phyloP scores from a whole-genome alignment of 2,797 vertebrate genomes.

The Aeoliscus strigatus region DNA sequence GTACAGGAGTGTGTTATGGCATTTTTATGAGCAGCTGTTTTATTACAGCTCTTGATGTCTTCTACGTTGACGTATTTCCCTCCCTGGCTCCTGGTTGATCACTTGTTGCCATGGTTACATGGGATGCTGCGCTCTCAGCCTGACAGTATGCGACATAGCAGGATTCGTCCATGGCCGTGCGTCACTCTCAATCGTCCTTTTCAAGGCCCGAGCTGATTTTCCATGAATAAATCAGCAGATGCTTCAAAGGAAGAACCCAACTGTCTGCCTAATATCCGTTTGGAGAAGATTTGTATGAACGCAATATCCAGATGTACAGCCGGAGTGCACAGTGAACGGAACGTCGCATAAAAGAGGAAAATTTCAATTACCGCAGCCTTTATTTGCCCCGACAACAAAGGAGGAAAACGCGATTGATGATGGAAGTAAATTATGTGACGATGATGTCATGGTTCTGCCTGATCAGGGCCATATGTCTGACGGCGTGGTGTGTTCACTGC shows the following conservation, averaged over 20 bases:
- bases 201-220: constrained; percentile 34
- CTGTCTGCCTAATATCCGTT: constrained; percentile 34
- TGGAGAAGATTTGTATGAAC: constrained; percentile 19
- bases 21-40: constrained; percentile 12
- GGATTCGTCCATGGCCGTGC: constrained; percentile 8
- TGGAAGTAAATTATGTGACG: constrained; percentile 65
- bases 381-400: constrained; percentile 37
- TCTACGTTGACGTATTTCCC: not conserved
- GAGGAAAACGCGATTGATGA: constrained; percentile 28
- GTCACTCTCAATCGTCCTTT: constrained; percentile 17
- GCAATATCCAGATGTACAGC: constrained; percentile 26
- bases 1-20: constrained; percentile 3
- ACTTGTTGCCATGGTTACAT: constrained; percentile 16
- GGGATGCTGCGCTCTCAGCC: too few species aligned
- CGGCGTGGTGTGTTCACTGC: constrained; percentile 15
- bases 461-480: constrained; percentile 61
- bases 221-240: constrained; percentile 39
- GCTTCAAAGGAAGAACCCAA: constrained; percentile 24
- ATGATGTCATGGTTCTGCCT: constrained; percentile 69
- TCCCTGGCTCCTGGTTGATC: constrained; percentile 3
- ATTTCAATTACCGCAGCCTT: constrained; percentile 42
- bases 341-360: constrained; percentile 25
- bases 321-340: constrained; percentile 13
- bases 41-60: not conserved
- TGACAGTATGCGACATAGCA: constrained; percentile 31